Evolutionary conservation across 2,797 vertebrate species (phyloP).

Genomic region (Rhinogobio ventralis): DNA sequence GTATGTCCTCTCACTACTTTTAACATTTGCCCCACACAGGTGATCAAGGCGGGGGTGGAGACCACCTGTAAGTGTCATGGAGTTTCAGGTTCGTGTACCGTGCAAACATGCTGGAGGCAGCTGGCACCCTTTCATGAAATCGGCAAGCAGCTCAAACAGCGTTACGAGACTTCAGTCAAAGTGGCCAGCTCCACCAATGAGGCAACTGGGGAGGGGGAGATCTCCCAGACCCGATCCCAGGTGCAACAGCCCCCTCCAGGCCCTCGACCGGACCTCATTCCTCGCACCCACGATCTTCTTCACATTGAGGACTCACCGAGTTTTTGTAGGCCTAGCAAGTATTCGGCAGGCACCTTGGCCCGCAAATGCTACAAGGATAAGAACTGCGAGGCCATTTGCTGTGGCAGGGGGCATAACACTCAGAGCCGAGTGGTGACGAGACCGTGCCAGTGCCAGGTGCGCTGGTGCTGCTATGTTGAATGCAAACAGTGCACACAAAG

Average conservation of each 20-base stretch:
- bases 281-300: slow-evolving; percentile 92
- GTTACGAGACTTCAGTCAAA: slow-evolving; percentile 92
- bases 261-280: slow-evolving; percentile 84
- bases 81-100: slow-evolving; percentile 95
- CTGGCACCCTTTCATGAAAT: slow-evolving; percentile 97
- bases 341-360: slow-evolving; percentile 89
- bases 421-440: slow-evolving; percentile 95
- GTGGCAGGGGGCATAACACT: slow-evolving; percentile 96
- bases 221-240: slow-evolving; percentile 81
- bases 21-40: slow-evolving; percentile 73
- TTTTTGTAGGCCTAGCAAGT: slow-evolving; percentile 93
- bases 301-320: slow-evolving; percentile 99
- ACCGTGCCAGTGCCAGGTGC: slow-evolving; percentile 98
- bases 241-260: slow-evolving; percentile 71
- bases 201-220: slow-evolving; percentile 93
- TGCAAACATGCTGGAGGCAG: slow-evolving; percentile 97
- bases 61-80: slow-evolving; percentile 98
- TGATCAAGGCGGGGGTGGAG: slow-evolving; percentile 96
- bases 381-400: slow-evolving; percentile 98
- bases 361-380: slow-evolving; percentile 98
- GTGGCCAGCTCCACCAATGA: slow-evolving; percentile 96
- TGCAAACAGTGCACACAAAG: slow-evolving; percentile 98
- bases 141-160: slow-evolving; percentile 95
- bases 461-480: slow-evolving; percentile 99
- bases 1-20: slow-evolving; percentile 32